phyloP scores from a whole-genome alignment of 92 coral and sea anemone genomes.

The Micromussa lordhowensis region DNA sequence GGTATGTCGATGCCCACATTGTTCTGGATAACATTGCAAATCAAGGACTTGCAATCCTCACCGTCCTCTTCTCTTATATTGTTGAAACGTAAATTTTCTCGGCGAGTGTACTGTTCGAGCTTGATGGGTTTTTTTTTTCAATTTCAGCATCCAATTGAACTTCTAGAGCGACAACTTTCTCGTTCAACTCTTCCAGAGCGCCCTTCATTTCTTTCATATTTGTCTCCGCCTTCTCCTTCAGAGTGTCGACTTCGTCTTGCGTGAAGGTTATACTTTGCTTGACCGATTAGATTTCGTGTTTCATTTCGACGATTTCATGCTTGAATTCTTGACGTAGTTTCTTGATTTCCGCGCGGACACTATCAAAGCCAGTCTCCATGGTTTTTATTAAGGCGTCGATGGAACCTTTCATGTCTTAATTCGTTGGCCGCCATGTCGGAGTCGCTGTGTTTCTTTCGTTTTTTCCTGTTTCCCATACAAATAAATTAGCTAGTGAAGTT shows the following conservation, averaged over 20 bases:
- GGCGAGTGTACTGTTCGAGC: conserved; percentile 21
- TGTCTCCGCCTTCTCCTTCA: conserved; percentile 20
- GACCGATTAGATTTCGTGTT: background rate
- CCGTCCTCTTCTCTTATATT: background rate
- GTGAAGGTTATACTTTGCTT: conserved; percentile 5
- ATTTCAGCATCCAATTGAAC: background rate
- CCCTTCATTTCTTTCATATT: conserved; percentile 2
- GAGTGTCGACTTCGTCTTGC: conserved; percentile 9
- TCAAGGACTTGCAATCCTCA: conserved; percentile 16
- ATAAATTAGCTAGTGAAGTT: no score
- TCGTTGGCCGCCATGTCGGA: background rate
- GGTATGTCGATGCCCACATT: background rate
- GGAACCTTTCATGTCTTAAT: background rate
- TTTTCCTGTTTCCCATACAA: background rate
- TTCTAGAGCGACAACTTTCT: background rate
- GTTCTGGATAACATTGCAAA: background rate
- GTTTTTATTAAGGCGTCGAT: conserved; percentile 13
- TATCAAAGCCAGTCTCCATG: conserved; percentile 8
- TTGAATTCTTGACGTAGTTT: background rate
- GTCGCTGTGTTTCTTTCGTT: background rate
- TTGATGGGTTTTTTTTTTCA: conserved; percentile 7
- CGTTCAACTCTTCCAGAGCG: background rate
- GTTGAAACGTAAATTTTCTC: conserved; percentile 9
- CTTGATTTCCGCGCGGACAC: background rate
- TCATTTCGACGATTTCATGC: conserved; percentile 6